Percentiles rank a stretch among this genome's conserved stretches.
phyloP scores from a whole-genome alignment of 2,888 invertebrate genomes.

The Nemotelus nigrinus region DNA sequence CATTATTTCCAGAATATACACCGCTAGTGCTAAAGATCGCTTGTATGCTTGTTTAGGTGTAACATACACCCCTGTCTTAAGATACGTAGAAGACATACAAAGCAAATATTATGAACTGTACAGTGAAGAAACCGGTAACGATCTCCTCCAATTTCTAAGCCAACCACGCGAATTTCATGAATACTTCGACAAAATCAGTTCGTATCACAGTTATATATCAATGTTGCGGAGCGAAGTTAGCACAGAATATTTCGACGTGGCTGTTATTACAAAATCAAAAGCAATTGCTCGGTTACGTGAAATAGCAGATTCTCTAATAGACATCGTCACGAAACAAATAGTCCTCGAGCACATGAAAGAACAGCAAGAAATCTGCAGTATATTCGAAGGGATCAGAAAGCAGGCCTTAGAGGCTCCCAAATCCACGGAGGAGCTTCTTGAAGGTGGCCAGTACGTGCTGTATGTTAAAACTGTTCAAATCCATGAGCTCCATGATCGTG shows the following conservation, averaged over 20 bases:
- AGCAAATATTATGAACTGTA: conserved; percentile 70
- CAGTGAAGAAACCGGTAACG: conserved; percentile 66
- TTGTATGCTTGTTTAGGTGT: conserved; percentile 67
- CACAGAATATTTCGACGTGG: conserved; percentile 75
- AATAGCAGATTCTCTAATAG: conserved; percentile 70
- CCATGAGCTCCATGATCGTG: conserved; percentile 74
- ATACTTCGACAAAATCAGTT: conserved; percentile 71
- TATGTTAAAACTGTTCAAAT: conserved; percentile 79
- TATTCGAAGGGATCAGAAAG: conserved; percentile 76
- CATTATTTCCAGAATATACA: too few relatives aligned
- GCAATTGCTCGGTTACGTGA: conserved; percentile 72
- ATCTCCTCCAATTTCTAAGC: conserved; percentile 66
- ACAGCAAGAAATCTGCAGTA: conserved; percentile 74
- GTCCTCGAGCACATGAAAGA: conserved; percentile 73
- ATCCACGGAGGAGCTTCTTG: conserved; percentile 83
- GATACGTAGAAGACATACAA: conserved; percentile 68
- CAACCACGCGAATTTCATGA: conserved; percentile 69
- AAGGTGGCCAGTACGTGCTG: conserved; percentile 82
- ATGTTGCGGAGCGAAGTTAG: conserved; percentile 71
- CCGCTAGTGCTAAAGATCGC: conserved; percentile 63
- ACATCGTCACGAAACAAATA: conserved; percentile 72
- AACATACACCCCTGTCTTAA: conserved; percentile 69
- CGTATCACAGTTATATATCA: conserved; percentile 70
- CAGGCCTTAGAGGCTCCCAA: conserved; percentile 78
- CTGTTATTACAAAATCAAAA: conserved; percentile 71